A percentile compares a stretch with the other conserved stretches of the same genome.
These are phyloP conservation scores for Spatulosminthurus flaviceps DNA, from an alignment of 2,888 invertebrate species.

Conservation along the genomic window DNA sequence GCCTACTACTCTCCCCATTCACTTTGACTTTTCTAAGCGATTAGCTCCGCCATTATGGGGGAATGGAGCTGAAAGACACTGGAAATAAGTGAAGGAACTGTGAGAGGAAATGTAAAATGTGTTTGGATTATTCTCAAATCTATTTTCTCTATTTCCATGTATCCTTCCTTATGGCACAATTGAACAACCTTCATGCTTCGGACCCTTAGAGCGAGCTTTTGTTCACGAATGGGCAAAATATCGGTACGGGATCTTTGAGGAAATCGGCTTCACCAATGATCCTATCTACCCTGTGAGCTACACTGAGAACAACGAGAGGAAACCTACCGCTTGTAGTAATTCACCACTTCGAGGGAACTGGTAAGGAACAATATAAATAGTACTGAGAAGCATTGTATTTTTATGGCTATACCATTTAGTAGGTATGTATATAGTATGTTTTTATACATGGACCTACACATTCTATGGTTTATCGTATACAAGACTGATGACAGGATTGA, in stretches of 20 bases:
- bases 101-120: conserved; percentile 30
- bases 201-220: conserved; percentile 67
- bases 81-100: no score
- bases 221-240: conserved; percentile 75
- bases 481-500: conserved; percentile 29
- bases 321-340: conserved; percentile 62
- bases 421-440: no score
- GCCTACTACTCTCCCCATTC: conserved; percentile 22
- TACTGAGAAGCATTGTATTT: background rate
- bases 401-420: no score
- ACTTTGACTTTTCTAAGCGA: conserved; percentile 43
- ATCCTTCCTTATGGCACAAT: background rate
- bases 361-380: conserved; percentile 50
- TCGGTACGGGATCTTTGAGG: conserved; percentile 76
- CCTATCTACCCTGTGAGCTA: conserved; percentile 72
- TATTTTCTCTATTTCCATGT: background rate
- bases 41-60: conserved; percentile 39
- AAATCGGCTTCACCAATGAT: conserved; percentile 72
- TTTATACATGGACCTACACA: no score
- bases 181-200: no score
- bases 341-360: conserved; percentile 60
- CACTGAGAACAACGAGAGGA: conserved; percentile 66
- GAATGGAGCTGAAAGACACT: background rate
- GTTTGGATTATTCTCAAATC: no score
- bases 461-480: background rate